phyloP scores from a whole-genome alignment of 2,797 vertebrate species.

The Anisognathus igniventris region DNA sequence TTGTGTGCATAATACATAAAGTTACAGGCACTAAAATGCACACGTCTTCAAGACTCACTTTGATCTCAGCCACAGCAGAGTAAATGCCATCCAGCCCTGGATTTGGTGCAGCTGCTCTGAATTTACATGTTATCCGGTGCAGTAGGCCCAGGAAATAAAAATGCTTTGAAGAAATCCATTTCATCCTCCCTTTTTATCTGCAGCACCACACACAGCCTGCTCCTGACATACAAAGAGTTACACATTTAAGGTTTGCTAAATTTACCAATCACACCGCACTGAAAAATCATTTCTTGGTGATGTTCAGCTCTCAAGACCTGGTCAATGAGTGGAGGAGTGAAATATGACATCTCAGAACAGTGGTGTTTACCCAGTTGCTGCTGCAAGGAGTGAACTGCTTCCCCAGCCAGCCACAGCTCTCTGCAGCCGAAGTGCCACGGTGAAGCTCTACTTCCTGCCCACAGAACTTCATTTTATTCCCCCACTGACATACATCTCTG shows the following conservation, averaged over 20 bases:
- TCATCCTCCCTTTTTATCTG: not conserved
- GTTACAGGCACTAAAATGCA: conserved; percentile 17
- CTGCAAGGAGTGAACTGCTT: not conserved
- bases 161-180: not conserved
- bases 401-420: not conserved
- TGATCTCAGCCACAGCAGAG: not conserved
- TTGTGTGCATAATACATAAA: conserved; percentile 54
- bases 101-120: not conserved
- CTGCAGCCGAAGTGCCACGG: not conserved
- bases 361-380: not conserved
- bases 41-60: not conserved
- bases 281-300: not conserved
- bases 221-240: not conserved
- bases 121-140: not conserved
- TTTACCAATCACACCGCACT: not conserved
- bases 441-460: not conserved
- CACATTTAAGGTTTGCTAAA: not conserved
- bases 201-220: not conserved
- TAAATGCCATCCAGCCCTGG: not conserved
- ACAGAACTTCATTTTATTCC: not conserved
- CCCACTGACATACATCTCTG: not conserved
- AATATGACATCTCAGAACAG: not conserved
- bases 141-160: not conserved
- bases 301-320: not conserved
- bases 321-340: not conserved